Percentiles rank a stretch among this genome's conserved stretches.
phyloP scores from a whole-genome alignment of 2,113 vertebrate species.

The Paratilapia polleni region DNA sequence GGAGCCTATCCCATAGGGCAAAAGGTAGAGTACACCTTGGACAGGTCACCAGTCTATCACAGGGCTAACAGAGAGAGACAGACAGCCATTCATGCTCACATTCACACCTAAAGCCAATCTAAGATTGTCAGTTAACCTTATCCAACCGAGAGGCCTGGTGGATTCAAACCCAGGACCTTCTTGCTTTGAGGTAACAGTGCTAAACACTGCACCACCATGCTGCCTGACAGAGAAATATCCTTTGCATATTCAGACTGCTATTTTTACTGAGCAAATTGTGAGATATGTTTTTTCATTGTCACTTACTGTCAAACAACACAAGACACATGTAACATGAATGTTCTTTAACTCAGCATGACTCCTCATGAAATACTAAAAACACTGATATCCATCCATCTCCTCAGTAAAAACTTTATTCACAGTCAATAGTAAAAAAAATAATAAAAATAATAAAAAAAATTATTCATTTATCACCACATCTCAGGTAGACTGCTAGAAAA shows the following conservation, averaged over 20 bases:
- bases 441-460: too few relatives aligned
- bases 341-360: neutral
- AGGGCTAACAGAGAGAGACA: neutral
- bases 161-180: neutral
- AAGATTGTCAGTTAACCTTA: neutral
- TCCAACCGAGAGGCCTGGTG: neutral
- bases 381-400: neutral
- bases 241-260: neutral
- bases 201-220: neutral
- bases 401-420: too few relatives aligned
- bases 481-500: neutral
- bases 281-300: conserved; percentile 27
- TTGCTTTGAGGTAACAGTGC: neutral
- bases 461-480: neutral
- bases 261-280: conserved; percentile 25
- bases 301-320: conserved; percentile 13
- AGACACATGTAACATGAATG: neutral
- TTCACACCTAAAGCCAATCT: neutral
- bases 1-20: neutral
- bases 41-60: neutral
- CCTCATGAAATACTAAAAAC: neutral
- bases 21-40: neutral
- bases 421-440: too few relatives aligned
- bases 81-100: neutral
- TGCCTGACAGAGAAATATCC: neutral